These are phyloP conservation scores for Gavia stellata DNA, from an alignment of 2,113 vertebrate species.

Conservation along the genomic window DNA sequence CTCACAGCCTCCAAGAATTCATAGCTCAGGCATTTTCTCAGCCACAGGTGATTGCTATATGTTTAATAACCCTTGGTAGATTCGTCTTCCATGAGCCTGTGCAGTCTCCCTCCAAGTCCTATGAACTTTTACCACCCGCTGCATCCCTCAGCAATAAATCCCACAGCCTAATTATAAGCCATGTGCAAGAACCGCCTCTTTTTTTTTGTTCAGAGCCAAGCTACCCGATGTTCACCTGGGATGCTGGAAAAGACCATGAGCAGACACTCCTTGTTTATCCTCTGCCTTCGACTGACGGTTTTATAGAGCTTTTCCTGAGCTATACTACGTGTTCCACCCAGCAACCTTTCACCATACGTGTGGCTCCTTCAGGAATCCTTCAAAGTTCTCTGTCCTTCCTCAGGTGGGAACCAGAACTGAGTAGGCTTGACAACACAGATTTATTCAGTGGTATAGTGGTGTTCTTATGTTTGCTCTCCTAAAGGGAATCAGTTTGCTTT, in stretches of 20 bases:
- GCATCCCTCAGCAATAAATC: background rate
- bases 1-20: background rate
- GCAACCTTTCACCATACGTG: background rate
- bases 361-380: background rate
- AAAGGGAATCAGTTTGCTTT: background rate
- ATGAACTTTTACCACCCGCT: rapidly evolving
- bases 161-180: background rate
- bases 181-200: background rate
- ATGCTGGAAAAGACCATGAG: background rate
- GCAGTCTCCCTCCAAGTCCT: background rate
- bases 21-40: background rate
- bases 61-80: background rate
- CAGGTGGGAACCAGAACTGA: background rate
- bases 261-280: background rate
- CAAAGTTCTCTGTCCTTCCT: background rate
- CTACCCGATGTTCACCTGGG: background rate
- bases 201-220: background rate
- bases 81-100: background rate
- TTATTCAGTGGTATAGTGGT: background rate
- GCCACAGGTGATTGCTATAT: background rate
- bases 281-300: background rate
- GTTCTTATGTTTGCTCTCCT: background rate
- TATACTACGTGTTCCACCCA: background rate
- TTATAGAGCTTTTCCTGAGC: background rate
- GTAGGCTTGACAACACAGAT: background rate